Evolutionary conservation across 2,888 invertebrate genomes (phyloP).

Genomic region (Endotricha flammealis): DNA sequence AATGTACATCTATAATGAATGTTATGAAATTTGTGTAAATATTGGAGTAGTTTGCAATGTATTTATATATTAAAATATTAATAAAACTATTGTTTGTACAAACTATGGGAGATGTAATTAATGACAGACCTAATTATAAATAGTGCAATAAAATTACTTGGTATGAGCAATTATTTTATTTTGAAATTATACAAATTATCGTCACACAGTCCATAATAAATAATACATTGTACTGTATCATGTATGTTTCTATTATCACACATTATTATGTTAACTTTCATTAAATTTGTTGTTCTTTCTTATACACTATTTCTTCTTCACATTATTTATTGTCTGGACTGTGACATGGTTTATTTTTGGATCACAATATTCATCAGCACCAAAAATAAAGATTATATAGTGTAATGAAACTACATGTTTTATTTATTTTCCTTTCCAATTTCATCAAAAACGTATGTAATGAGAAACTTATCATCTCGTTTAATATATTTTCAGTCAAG

Average conservation of each 20-base stretch:
- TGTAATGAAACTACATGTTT: constrained; percentile 20
- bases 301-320: constrained; percentile 15
- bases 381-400: constrained; percentile 49
- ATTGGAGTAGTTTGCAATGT: constrained; percentile 36
- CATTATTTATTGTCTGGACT: constrained; percentile 38
- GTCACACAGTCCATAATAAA: constrained; percentile 20
- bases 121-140: constrained; percentile 23
- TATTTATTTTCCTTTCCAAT: constrained; percentile 20
- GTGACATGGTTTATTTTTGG: constrained; percentile 49
- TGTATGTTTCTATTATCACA: not conserved
- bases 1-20: constrained; percentile 30
- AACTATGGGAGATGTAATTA: constrained; percentile 37
- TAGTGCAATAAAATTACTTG: constrained; percentile 26
- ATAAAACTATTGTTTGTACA: constrained; percentile 46
- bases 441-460: too few relatives aligned
- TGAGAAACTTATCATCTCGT: too few relatives aligned
- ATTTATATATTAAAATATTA: constrained; percentile 36
- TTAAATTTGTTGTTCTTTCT: constrained; percentile 18
- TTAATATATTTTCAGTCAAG: too few relatives aligned
- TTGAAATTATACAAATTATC: constrained; percentile 15
- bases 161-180: constrained; percentile 35
- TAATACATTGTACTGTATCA: constrained; percentile 24
- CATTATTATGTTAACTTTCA: not conserved
- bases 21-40: constrained; percentile 45
- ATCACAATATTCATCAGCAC: constrained; percentile 54